A percentile compares a stretch with the other conserved stretches of the same genome.
Conservation (phyloP, 2,113 vertebrate genomes). For the Catharus fuscescens region DNA sequence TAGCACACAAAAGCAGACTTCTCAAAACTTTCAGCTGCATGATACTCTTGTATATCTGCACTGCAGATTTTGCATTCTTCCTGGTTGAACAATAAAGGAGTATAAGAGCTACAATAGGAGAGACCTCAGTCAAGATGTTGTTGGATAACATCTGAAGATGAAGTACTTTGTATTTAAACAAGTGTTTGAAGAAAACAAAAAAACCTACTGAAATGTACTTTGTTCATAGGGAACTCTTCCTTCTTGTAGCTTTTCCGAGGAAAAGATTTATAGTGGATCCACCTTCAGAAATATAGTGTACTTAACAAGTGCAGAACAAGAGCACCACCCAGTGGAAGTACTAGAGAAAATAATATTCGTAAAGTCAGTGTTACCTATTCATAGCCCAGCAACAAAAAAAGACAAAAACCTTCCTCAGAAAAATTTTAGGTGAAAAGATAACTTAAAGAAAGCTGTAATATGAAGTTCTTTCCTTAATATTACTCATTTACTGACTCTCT, state of each 20-base stretch:
- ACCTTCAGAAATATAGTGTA: neutral
- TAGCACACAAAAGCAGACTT: neutral
- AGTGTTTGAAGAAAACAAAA: neutral
- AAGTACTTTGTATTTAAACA: neutral
- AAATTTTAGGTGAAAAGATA: neutral
- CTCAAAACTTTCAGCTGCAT: neutral
- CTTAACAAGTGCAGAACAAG: constrained; percentile 31
- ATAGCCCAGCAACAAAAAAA: neutral
- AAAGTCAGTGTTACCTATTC: neutral
- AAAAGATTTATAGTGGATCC: neutral
- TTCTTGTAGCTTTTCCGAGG: neutral
- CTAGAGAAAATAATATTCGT: neutral
- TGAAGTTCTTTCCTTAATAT: neutral
- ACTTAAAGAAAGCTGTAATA: neutral
- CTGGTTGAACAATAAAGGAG: neutral
- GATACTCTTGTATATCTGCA: neutral
- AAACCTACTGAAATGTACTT: neutral
- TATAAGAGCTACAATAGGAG: neutral
- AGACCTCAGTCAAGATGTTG: neutral
- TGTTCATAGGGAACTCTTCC: neutral
- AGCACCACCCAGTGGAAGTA: constrained; percentile 72
- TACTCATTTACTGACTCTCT: neutral
- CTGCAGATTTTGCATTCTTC: neutral
- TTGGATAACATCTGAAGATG: neutral
- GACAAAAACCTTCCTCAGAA: neutral